These are phyloP conservation scores for Falcunculus frontatus DNA, from an alignment of 2,113 vertebrate genomes.

Conservation along the genomic window DNA sequence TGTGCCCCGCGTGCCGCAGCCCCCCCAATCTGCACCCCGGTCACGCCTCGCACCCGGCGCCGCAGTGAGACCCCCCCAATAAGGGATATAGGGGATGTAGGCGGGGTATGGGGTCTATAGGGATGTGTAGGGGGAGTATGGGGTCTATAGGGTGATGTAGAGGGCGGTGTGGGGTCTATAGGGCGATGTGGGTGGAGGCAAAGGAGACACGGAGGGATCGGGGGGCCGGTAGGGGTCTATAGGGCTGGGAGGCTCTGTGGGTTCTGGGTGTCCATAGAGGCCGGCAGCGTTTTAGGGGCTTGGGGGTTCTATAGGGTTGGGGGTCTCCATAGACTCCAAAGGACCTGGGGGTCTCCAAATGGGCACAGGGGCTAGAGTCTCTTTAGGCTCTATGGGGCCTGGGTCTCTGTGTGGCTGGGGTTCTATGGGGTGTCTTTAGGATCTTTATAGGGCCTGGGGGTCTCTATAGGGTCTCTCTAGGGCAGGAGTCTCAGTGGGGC, in stretches of 20 bases:
- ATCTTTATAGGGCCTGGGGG: neutral
- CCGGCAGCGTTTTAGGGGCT: neutral
- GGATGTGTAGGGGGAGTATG: neutral
- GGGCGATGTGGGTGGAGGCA: neutral
- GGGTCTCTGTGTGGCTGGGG: neutral
- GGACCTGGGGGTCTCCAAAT: neutral
- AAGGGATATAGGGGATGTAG: neutral
- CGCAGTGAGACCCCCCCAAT: neutral
- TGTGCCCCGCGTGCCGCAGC: too few relatives aligned
- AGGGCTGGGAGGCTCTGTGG: neutral
- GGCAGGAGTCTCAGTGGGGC: neutral
- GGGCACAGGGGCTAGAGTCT: too few relatives aligned
- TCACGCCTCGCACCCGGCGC: neutral
- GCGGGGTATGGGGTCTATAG: neutral
- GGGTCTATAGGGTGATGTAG: neutral
- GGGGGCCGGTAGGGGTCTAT: neutral
- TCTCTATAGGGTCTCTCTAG: neutral
- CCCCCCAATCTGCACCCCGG: too few relatives aligned
- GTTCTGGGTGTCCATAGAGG: neutral
- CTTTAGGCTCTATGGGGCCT: neutral
- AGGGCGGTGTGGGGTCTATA: neutral
- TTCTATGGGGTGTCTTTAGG: neutral
- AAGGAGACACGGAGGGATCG: neutral
- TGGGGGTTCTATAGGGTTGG: neutral
- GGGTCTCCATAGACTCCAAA: neutral